phyloP scores from a whole-genome alignment of 2,888 invertebrate species.

The Tetropium fuscum region DNA sequence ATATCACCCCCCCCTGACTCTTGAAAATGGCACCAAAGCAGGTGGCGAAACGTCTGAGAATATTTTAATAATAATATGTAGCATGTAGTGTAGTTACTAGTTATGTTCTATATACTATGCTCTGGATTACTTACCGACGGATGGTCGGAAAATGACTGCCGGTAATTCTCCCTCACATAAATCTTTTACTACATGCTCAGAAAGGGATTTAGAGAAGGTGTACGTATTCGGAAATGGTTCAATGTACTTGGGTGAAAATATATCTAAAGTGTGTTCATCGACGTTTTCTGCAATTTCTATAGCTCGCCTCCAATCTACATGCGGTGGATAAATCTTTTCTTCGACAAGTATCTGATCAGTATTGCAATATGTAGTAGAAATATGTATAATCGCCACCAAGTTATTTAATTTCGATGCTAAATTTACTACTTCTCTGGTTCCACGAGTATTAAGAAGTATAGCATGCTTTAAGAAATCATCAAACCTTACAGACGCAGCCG shows the following conservation, averaged over 20 bases:
- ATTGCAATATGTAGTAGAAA: conserved; percentile 78
- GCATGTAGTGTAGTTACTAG: no score
- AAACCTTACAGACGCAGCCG: neutral
- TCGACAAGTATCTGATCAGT: conserved; percentile 77
- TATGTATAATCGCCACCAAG: neutral
- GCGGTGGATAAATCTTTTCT: conserved; percentile 80
- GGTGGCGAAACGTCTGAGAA: no score
- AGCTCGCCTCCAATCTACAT: conserved; percentile 76
- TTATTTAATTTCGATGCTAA: neutral
- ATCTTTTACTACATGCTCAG: conserved; percentile 83
- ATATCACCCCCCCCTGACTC: no score
- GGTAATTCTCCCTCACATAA: conserved; percentile 72
- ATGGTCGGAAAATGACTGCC: conserved; percentile 84
- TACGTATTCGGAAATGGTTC: conserved; percentile 88
- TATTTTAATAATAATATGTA: no score
- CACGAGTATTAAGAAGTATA: neutral
- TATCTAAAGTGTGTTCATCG: conserved; percentile 70
- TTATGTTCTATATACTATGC: no score
- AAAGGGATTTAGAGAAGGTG: conserved; percentile 88
- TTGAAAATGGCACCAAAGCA: no score
- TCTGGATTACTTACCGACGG: conserved; percentile 76
- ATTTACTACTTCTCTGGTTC: neutral
- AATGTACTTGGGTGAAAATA: conserved; percentile 72
- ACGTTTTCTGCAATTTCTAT: conserved; percentile 74
- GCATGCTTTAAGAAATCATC: neutral